Percentiles rank a stretch among this genome's conserved stretches.
These are phyloP conservation scores for Pseudoips prasinana DNA, from an alignment of 2,888 invertebrate species.

Conservation along the genomic window DNA sequence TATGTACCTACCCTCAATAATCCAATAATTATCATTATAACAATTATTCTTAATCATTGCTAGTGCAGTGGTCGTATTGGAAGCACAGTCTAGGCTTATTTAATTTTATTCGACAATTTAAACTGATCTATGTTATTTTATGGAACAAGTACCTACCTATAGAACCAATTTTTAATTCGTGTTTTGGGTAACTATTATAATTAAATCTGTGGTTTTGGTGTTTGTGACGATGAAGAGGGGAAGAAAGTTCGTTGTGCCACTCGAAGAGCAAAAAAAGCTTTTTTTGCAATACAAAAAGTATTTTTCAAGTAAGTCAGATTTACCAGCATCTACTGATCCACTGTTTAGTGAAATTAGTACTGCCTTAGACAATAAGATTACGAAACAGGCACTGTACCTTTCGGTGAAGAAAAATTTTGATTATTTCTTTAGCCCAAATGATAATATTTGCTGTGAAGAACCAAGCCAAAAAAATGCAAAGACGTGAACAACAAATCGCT, in stretches of 20 bases:
- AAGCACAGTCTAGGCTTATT: too few species aligned
- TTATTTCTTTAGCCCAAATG: constrained; percentile 7
- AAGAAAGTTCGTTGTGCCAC: constrained; percentile 16
- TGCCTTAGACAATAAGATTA: constrained; percentile 9
- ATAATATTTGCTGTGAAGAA: too few species aligned
- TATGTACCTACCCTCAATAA: too few species aligned
- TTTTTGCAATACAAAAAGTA: constrained; percentile 14
- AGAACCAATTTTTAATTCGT: too few species aligned
- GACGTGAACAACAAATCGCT: background rate
- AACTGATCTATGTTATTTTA: too few species aligned
- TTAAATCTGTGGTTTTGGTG: too few species aligned
- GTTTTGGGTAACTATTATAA: constrained; percentile 3
- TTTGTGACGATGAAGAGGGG: constrained; percentile 12
- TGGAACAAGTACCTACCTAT: too few species aligned
- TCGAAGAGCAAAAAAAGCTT: constrained; percentile 12
- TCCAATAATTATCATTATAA: too few species aligned
- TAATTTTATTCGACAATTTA: too few species aligned
- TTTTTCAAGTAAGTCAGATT: constrained; percentile 9
- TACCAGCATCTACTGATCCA: constrained; percentile 13
- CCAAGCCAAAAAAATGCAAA: background rate
- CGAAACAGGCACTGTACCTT: constrained; percentile 13
- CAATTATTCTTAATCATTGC: too few species aligned
- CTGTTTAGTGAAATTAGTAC: constrained; percentile 13
- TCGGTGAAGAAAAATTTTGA: constrained; percentile 12
- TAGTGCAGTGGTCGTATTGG: too few species aligned